Conservation (phyloP, 2,797 vertebrate genomes). For the Pseudocheirus occidentalis region DNA sequence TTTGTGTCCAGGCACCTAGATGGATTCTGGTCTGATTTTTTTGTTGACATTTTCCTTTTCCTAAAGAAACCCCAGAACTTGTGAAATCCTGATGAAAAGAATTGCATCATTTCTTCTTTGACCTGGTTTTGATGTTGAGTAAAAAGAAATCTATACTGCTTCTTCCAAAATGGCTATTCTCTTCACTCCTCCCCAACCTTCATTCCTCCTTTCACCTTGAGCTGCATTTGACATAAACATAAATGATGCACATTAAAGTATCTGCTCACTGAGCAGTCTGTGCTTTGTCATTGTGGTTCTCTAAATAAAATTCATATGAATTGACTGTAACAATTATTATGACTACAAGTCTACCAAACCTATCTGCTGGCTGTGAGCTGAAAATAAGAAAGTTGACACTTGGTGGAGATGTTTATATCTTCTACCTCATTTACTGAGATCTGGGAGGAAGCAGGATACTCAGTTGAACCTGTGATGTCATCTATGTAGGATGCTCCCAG, state of each 20-base stretch:
- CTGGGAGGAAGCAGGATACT: not conserved
- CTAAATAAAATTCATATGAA: not conserved
- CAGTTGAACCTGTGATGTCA: not conserved
- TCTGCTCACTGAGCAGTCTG: not conserved
- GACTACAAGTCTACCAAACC: not conserved
- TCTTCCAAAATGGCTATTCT: slow-evolving; percentile 55
- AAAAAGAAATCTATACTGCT: slow-evolving; percentile 53
- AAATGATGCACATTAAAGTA: slow-evolving; percentile 43
- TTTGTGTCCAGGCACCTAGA: slow-evolving; percentile 36
- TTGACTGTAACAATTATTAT: not conserved
- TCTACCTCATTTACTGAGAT: not conserved
- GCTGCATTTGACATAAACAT: slow-evolving; percentile 54
- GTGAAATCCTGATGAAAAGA: slow-evolving; percentile 64
- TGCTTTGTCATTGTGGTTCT: slow-evolving; percentile 26
- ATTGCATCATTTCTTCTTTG: slow-evolving; percentile 55
- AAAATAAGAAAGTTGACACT: not conserved
- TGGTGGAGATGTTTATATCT: not conserved
- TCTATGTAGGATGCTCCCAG: not conserved
- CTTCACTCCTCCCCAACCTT: slow-evolving; percentile 39
- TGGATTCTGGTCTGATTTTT: not conserved
- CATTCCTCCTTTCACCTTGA: slow-evolving; percentile 1
- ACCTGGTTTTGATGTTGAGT: slow-evolving; percentile 57
- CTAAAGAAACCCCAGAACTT: slow-evolving; percentile 62
- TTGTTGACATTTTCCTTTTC: not conserved
- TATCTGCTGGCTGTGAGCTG: not conserved